Base-by-base conservation (phyloP, 1,140 invertebrate species). In the Heliconius melpomene region DNA sequence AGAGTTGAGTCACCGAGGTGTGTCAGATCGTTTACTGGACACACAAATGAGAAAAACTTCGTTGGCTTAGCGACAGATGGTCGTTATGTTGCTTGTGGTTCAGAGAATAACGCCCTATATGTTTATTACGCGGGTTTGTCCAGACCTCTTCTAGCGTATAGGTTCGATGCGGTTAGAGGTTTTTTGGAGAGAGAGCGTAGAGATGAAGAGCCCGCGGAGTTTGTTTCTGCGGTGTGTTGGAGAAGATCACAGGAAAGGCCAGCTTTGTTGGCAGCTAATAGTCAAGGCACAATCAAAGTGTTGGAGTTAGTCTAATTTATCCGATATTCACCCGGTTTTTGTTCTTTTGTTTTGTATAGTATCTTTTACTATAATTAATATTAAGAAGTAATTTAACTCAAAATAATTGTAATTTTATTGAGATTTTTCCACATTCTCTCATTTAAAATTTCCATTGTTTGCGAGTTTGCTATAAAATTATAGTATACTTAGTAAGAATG, bases 11-110 rank as follows among this genome's bases (percentile, higher is more conserved):
- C 95, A 11, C 96, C 97, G 9, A 96, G 97, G 79, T 98, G 97
- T 94, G 91, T 98, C 54, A 95, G 98, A 70, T 98, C 98, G 2
- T 98, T 99, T 94, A 96, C 97, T n/a, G 98, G 98, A 2, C 98
- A 99, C 94, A 96, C 97, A 2, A 99, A 99, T 93, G 98, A 99
- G 91, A 99, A 99, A 91, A 99, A 99, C 93, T 99, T 99, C 95
- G 98, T 99, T 13, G 98, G 98, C 0, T 92, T 99, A n/a, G 98
- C 98, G 0, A 99, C 98, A 0, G 98, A 99, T 94, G 98, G 98
- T 3, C 97, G 98, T 90, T 99, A 98, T 92, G 96, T 99, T 29
- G 98, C 98, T 5, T 99, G 98, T 95, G 99, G 98, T 72, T 99
- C 98, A 18, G 98, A 99, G 95, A 99, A 99, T 89, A 99, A 99